Evolutionary conservation across 2,113 vertebrate species (phyloP), one percentile per base, ranked within the genome.

Genomic region (Mesitornis unicolor): DNA sequence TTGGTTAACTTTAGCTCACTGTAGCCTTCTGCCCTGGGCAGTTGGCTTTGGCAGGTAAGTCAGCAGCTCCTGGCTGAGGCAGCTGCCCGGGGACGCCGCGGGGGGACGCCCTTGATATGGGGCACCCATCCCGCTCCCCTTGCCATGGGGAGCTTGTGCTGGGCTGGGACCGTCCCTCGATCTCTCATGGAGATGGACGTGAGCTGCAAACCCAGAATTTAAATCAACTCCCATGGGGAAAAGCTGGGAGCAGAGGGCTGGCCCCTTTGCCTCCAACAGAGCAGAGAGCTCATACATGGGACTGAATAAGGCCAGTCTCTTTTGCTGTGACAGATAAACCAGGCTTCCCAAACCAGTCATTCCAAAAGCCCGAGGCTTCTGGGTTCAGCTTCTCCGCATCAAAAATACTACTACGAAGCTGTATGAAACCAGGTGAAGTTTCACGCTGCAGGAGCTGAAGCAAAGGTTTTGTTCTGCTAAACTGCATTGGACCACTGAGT

Each of bases 1-100:
- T 94, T 89, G 54, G 89, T 89, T 96, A 97, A 97, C 78, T 86
- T 83, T 80, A 93, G 82, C 78, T 76, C 56, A 14, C 38, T 38
- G 79, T 26, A 75, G 76, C 42, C 87, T 73, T 48, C 69, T 77
- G 93, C 96, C 95, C 97, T 82, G 84, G 79, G 61, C 59, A 76
- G 16, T 17, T 4, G 0, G 86, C 29, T 43, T 50, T 79, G 92
- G 56, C 56, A 91, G 74, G 81, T 84, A 85, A 83, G 33, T 40
- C 88, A 78, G 89, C 80, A 79, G 59, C 93, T 90, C 40, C 43
- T 14, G 63, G 69, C 48, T 1, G 3, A 43, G 68, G 28, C 1
- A 2, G 54, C 59, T 73, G 81, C 43, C 60, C 2, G 1, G 18
- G 42, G 48, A 54, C 1, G 5, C 59, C 6, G 16, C 1, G 15